Conservation (phyloP, 2,888 invertebrate genomes). For the Prosapia bicincta region DNA sequence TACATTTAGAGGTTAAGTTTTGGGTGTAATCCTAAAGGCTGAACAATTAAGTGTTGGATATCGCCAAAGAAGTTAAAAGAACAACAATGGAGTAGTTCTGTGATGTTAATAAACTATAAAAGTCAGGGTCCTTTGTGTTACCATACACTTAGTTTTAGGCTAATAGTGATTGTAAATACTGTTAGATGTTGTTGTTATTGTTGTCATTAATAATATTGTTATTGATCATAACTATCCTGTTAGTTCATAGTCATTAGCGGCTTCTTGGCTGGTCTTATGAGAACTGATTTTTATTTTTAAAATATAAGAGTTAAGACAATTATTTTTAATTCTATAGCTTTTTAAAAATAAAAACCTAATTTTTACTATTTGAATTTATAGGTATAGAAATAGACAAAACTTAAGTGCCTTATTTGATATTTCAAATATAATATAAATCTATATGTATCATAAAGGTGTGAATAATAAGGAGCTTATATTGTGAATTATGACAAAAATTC, state of each 20-base stretch:
- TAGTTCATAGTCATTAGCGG: background rate
- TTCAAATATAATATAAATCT: background rate
- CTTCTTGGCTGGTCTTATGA: background rate
- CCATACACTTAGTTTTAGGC: slow-evolving; percentile 1
- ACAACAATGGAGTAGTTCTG: background rate
- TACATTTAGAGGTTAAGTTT: background rate
- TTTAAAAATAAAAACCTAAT: background rate
- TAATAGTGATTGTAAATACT: background rate
- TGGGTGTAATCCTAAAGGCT: background rate
- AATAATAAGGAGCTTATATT: background rate
- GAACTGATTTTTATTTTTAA: background rate
- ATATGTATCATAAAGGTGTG: background rate
- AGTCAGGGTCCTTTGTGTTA: slow-evolving; percentile 2
- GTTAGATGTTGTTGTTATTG: background rate
- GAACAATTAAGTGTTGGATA: background rate
- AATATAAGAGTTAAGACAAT: background rate
- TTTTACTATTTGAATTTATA: background rate
- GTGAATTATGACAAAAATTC: background rate
- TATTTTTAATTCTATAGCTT: background rate
- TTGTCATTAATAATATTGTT: background rate
- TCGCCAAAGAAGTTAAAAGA: background rate
- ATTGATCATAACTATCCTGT: background rate
- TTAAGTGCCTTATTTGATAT: background rate
- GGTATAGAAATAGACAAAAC: background rate
- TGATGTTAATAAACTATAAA: background rate